phyloP scores from a whole-genome alignment of 2,797 vertebrate genomes.

The Lacerta bilineata region DNA sequence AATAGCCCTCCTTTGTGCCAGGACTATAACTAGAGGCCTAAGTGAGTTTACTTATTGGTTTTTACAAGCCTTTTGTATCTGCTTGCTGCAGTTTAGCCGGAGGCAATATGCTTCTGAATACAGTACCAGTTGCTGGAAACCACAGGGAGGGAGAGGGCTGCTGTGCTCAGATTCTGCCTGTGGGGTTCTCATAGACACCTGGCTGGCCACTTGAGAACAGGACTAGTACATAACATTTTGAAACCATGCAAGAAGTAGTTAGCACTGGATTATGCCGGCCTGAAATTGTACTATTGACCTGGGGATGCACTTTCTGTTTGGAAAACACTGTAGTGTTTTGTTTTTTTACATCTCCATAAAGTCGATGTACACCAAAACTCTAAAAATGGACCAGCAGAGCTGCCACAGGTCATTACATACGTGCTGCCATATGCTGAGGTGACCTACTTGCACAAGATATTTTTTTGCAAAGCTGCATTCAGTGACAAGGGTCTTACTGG shows the following conservation, averaged over 20 bases:
- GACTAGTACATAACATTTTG: background rate
- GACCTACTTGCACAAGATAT: background rate
- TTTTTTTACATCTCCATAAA: background rate
- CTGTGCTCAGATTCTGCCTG: no score
- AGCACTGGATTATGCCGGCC: background rate
- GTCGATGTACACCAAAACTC: background rate
- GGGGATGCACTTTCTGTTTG: background rate
- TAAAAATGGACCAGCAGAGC: background rate
- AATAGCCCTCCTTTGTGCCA: background rate
- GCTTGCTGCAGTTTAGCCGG: background rate
- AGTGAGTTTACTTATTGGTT: background rate
- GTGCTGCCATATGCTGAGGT: background rate
- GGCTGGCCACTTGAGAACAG: no score
- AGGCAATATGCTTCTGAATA: no score
- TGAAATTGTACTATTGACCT: background rate
- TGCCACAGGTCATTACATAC: background rate
- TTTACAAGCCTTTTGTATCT: background rate
- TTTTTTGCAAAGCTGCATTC: background rate
- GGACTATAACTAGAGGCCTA: background rate
- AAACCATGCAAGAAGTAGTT: background rate
- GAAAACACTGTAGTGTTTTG: background rate
- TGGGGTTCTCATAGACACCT: no score
- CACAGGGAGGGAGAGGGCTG: no score
- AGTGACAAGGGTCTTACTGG: background rate
- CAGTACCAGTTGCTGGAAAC: no score